Evolutionary conservation across 2,113 vertebrate species (phyloP), one percentile per base, ranked within the genome.

Genomic region (Cryptotis parvus): DNA sequence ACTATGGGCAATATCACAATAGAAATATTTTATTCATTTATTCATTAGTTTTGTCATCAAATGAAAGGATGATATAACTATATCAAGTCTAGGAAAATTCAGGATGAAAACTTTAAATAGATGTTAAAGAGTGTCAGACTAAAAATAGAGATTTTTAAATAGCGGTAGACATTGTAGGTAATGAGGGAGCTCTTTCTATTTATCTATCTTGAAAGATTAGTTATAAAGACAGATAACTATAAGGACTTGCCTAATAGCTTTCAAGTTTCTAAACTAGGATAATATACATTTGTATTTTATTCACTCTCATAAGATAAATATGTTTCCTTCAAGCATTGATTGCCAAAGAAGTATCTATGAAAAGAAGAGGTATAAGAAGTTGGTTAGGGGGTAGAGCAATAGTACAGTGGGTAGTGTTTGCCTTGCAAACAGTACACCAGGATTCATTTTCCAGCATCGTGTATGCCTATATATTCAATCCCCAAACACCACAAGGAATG

Each of bases 11-110:
- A 39, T 14, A 4, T 68, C 6, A 68, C 41, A 45, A 65, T 24
- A 55, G 35, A 52, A 83, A 29, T 11, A 33, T 6, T 63, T 84
- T 63, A 52, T 45, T 69, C 27, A 45, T 49, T 58, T 86, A 49
- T 63, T 37, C 33, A 65, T 35, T n/a, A 16, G n/a, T 52, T 65
- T 70, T 76, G 11, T 81, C 20, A 55, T 35, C 45, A 15, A 77
- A 65, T 0, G 37, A 74, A 89, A 12, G 20, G 10, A 7, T 8
- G 4, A 1, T 9, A 55, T 11, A 52, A 37, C 0, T 0, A 1
- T 24, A 61, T 90, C 29, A 37, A 24, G 26, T 66, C 72, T 31
- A 39, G 22, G 78, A 74, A 83, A 69, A 1, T 43, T 2, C 2
- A 55, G 27, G 20, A 1, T 35, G 3, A 37, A 6, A 52, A 49